phyloP scores from a whole-genome alignment of 2,797 vertebrate genomes.

The Champsocephalus esox region DNA sequence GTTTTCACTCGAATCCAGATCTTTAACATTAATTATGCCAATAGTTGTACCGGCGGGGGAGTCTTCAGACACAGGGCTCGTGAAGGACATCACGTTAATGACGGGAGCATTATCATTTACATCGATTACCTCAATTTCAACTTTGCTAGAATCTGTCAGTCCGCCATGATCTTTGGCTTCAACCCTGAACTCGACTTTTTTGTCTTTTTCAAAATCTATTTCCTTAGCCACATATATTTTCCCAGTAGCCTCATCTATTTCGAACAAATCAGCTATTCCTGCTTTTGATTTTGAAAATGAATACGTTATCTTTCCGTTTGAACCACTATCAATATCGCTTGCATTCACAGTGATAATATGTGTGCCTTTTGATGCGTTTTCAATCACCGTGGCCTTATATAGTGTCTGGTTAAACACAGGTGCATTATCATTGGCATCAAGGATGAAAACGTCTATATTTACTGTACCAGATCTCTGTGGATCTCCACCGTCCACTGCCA shows the following conservation, averaged over 20 bases:
- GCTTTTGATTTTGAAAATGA: conserved; percentile 76
- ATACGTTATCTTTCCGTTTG: conserved; percentile 72
- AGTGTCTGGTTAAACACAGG: conserved; percentile 73
- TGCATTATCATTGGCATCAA: conserved; percentile 74
- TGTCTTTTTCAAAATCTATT: conserved; percentile 86
- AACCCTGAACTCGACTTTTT: conserved; percentile 74
- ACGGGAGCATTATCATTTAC: conserved; percentile 87
- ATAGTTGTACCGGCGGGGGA: conserved; percentile 77
- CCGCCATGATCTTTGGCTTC: conserved; percentile 83
- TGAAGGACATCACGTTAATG: conserved; percentile 83
- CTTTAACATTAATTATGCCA: conserved; percentile 83
- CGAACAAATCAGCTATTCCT: conserved; percentile 68
- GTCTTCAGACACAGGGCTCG: conserved; percentile 82
- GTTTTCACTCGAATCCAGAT: conserved; percentile 72
- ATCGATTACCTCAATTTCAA: conserved; percentile 85
- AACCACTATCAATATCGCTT: conserved; percentile 66
- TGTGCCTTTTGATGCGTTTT: conserved; percentile 62
- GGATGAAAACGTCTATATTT: conserved; percentile 62
- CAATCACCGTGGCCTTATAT: conserved; percentile 64
- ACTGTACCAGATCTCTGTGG: conserved; percentile 76
- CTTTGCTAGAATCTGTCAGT: conserved; percentile 73
- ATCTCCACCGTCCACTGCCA: conserved; percentile 75
- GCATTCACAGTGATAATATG: conserved; percentile 65
- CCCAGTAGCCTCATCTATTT: conserved; percentile 78
- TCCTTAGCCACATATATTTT: conserved; percentile 66